Base-by-base conservation (phyloP, 2,113 vertebrate species). In the Chaetorhynchus papuensis region DNA sequence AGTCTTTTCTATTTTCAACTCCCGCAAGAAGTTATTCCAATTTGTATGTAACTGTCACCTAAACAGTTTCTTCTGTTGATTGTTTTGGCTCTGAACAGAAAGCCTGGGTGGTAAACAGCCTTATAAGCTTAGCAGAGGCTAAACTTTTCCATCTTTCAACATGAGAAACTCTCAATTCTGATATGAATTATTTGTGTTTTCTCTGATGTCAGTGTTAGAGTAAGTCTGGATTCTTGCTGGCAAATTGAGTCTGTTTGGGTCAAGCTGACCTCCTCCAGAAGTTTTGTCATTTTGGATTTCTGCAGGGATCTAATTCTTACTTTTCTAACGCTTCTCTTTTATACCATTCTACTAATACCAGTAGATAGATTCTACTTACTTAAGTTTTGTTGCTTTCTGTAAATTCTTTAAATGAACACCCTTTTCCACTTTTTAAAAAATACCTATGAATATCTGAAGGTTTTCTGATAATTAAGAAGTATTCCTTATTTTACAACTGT, bases 181-280 rank as follows among this genome's bases (percentile, higher is more conserved):
- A 35, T 74, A 60, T 35, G 74, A 94, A 82, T 92, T 89, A 83
- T 86, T 96, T 94, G 69, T 69, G 47, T 89, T 89, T 87, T 76
- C 35, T 85, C 45, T 23, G 78, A 3, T 1, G 0, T 87, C 69
- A 87, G 13, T 70, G 44, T 76, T 81, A 22, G 70, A 81, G 33
- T 68, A 44, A 77, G 71, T 92, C 75, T 83, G 87, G 71, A 76
- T 60, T 94, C 81, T 87, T 94, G 63, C 83, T 90, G 41, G 50
- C 47, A 77, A 53, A 74, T 54, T 15, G 41, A 54, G 53, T 72
- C 63, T 75, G 61, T 84, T 93, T 88, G 44, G 96, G 97, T 97
- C 96, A 97, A 57, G 47, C 37, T 97, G 95, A 97, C 97, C 96
- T 93, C 56, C 30, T n/a, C 21, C 26, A 92, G 64, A 72, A 87